Evolutionary conservation across 2,888 invertebrate species (phyloP).

Genomic region (Morpho achilles): DNA sequence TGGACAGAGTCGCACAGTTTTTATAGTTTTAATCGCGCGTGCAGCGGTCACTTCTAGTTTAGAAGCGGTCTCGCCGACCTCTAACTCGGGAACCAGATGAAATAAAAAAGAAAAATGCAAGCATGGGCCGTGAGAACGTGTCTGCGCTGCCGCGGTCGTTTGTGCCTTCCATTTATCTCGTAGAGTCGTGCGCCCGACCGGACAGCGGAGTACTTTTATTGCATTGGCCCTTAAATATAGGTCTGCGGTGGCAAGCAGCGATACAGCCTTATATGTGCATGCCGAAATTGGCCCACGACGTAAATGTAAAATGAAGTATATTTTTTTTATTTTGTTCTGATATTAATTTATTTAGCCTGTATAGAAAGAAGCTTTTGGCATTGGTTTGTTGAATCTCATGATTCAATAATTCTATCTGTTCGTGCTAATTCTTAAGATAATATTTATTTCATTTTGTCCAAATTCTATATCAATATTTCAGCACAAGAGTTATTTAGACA

Average conservation of each 20-base stretch:
- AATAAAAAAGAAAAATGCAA: slow-evolving; percentile 68
- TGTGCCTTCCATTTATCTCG: slow-evolving; percentile 73
- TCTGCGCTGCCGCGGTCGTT: slow-evolving; percentile 57
- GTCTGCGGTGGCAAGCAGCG: slow-evolving; percentile 57
- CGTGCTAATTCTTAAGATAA: no score
- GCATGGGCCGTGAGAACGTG: slow-evolving; percentile 78
- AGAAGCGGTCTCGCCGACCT: slow-evolving; percentile 58
- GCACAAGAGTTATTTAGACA: no score
- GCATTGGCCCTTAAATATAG: slow-evolving; percentile 75
- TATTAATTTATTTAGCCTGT: no score
- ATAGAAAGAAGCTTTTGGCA: no score
- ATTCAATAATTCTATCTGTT: no score
- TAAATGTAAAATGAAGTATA: background rate
- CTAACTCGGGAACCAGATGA: slow-evolving; percentile 71
- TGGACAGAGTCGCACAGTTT: slow-evolving; percentile 56
- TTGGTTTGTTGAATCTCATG: no score
- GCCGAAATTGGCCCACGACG: slow-evolving; percentile 15
- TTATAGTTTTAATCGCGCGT: slow-evolving; percentile 62
- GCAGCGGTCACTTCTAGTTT: slow-evolving; percentile 67
- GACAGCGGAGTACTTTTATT: slow-evolving; percentile 74
- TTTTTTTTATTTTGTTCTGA: no score
- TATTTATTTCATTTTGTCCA: no score
- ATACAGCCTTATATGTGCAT: slow-evolving; percentile 54
- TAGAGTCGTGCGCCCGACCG: slow-evolving; percentile 73
- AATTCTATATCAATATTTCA: no score